phyloP scores from a whole-genome alignment of 2,888 invertebrate genomes.

The Oscheius sp. region DNA sequence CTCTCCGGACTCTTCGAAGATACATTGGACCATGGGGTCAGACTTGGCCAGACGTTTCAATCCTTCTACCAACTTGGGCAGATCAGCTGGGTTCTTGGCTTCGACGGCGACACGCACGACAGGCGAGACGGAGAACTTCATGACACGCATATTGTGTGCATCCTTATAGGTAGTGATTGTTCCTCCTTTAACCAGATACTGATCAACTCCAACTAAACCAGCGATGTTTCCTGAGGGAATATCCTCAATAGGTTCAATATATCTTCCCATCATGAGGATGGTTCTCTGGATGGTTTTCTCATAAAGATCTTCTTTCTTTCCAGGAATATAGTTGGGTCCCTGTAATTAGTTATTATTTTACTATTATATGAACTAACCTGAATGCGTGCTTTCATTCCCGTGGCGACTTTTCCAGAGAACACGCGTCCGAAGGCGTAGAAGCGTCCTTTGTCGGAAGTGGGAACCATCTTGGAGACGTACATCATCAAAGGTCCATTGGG shows the following conservation, averaged over 20 bases:
- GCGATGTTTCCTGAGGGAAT: slow-evolving; percentile 99
- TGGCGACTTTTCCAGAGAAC: slow-evolving; percentile 85
- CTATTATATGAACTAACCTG: too few relatives aligned
- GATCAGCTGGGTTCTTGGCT: slow-evolving; percentile 97
- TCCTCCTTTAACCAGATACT: slow-evolving; percentile 98
- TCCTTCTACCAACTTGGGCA: slow-evolving; percentile 87
- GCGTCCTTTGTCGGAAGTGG: slow-evolving; percentile 98
- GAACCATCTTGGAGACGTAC: slow-evolving; percentile 99
- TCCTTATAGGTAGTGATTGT: slow-evolving; percentile 98
- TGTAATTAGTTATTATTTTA: too few relatives aligned
- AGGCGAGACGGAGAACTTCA: slow-evolving; percentile 99
- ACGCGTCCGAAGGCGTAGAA: slow-evolving; percentile 99
- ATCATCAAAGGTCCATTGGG: slow-evolving; percentile 98
- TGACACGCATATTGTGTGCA: slow-evolving; percentile 98
- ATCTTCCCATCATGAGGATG: slow-evolving; percentile 99
- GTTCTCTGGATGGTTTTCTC: slow-evolving; percentile 98
- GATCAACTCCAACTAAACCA: slow-evolving; percentile 99
- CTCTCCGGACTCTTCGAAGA: slow-evolving; percentile 79
- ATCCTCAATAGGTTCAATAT: slow-evolving; percentile 98
- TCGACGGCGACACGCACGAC: slow-evolving; percentile 99
- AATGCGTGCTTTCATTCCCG: slow-evolving; percentile 82
- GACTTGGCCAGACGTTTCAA: slow-evolving; percentile 98
- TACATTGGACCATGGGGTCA: slow-evolving; percentile 99
- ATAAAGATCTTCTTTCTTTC: slow-evolving; percentile 98
- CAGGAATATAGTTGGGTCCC: slow-evolving; percentile 96